Conservation (phyloP, 2,888 invertebrate species). For the Tiphia femorata region DNA sequence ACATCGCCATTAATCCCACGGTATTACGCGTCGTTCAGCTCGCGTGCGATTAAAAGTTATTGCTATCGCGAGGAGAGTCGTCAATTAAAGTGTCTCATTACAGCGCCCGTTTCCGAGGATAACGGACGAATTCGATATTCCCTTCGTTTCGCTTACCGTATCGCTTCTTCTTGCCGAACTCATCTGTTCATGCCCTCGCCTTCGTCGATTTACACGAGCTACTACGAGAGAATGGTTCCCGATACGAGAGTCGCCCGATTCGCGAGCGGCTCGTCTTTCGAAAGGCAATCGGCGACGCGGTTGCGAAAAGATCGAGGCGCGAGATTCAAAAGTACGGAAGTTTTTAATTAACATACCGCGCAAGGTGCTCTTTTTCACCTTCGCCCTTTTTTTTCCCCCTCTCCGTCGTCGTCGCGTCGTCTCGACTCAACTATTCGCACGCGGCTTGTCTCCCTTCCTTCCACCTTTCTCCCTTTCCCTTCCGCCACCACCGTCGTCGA, state of each 20-base stretch:
- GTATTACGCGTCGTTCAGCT: no score
- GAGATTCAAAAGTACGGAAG: no score
- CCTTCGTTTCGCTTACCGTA: slow-evolving; percentile 1
- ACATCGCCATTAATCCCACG: no score
- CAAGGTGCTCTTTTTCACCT: neutral
- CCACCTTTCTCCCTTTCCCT: neutral
- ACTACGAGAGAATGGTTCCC: neutral
- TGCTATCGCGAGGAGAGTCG: slow-evolving; percentile 21
- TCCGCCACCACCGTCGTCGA: neutral
- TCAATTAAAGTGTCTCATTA: slow-evolving; percentile 51
- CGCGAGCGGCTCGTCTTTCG: slow-evolving; percentile 7
- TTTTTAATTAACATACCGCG: slow-evolving; percentile 35
- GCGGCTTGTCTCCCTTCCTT: neutral
- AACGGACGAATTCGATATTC: slow-evolving; percentile 6
- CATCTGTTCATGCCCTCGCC: neutral
- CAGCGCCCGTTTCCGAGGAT: slow-evolving; percentile 14
- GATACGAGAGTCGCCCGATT: neutral
- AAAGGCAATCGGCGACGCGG: slow-evolving; percentile 39
- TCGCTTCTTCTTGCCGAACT: neutral
- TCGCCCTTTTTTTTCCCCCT: neutral
- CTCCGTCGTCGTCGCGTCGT: no score
- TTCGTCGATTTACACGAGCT: neutral
- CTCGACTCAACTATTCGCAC: neutral
- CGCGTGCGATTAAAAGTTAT: slow-evolving; percentile 5
- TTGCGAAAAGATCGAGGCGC: slow-evolving; percentile 14